Evolutionary conservation across 2,797 vertebrate species (phyloP).

Genomic region (Cottoperca gobio): DNA sequence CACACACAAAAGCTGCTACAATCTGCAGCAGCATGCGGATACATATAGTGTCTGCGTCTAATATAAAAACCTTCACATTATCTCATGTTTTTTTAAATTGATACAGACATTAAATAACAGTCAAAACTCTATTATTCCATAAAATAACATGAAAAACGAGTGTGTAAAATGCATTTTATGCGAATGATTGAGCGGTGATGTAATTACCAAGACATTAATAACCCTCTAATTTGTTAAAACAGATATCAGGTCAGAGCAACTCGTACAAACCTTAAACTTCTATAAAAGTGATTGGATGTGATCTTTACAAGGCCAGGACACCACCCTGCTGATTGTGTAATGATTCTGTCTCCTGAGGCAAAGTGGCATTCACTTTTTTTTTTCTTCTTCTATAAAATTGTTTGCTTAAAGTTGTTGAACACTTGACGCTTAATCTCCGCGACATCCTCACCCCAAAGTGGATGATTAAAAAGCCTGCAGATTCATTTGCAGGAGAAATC

Average conservation of each 20-base stretch:
- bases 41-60: neutral
- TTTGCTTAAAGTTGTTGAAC: slow-evolving; percentile 25
- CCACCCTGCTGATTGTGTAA: slow-evolving; percentile 45
- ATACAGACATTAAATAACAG: neutral
- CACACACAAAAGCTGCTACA: neutral
- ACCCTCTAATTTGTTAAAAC: slow-evolving; percentile 3
- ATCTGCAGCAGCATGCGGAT: neutral
- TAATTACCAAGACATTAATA: neutral
- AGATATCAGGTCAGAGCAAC: slow-evolving; percentile 26
- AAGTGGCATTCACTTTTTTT: neutral
- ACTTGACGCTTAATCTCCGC: slow-evolving; percentile 39
- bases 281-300: slow-evolving; percentile 23
- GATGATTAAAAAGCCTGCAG: slow-evolving; percentile 12
- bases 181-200: neutral
- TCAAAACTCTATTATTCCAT: neutral
- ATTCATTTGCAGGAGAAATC: too few relatives aligned
- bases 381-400: neutral
- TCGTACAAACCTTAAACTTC: neutral
- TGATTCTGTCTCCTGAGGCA: slow-evolving; percentile 4
- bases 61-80: neutral
- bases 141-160: neutral
- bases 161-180: neutral
- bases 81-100: neutral
- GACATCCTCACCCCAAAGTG: slow-evolving; percentile 19
- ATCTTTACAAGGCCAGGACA: slow-evolving; percentile 43